phyloP scores from a whole-genome alignment of 2,888 invertebrate species.

The Laspeyria flexula region DNA sequence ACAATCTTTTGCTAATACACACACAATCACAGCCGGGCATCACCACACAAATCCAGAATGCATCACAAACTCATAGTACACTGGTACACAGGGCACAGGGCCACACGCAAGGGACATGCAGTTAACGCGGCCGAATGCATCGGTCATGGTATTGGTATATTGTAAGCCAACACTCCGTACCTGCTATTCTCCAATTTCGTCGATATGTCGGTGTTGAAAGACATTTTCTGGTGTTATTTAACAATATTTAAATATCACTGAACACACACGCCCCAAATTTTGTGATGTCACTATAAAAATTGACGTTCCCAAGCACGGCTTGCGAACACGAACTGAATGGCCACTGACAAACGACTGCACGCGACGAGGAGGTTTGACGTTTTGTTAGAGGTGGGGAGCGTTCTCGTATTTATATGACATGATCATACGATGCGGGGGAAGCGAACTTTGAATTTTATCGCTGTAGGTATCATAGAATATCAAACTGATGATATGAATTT shows the following conservation, averaged over 20 bases:
- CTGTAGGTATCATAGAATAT: slow-evolving; percentile 45
- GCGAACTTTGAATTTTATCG: slow-evolving; percentile 70
- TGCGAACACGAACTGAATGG: slow-evolving; percentile 66
- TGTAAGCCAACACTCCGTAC: slow-evolving; percentile 66
- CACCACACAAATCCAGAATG: slow-evolving; percentile 43
- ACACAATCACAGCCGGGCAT: slow-evolving; percentile 23
- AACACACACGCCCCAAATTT: slow-evolving; percentile 78
- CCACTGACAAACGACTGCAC: slow-evolving; percentile 62
- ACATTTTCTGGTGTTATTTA: slow-evolving; percentile 83
- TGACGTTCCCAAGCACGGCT: slow-evolving; percentile 68
- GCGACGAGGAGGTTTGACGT: slow-evolving; percentile 73
- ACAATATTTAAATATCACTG: slow-evolving; percentile 79
- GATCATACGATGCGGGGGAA: slow-evolving; percentile 82
- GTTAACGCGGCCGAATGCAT: slow-evolving; percentile 40
- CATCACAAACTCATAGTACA: slow-evolving; percentile 46
- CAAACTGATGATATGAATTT: slow-evolving; percentile 52
- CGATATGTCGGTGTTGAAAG: slow-evolving; percentile 83
- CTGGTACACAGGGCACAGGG: slow-evolving; percentile 45
- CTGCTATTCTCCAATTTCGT: slow-evolving; percentile 85
- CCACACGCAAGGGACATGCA: slow-evolving; percentile 52
- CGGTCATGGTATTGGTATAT: slow-evolving; percentile 39
- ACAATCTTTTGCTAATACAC: slow-evolving; percentile 22
- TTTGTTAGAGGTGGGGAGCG: slow-evolving; percentile 78
- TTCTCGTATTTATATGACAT: slow-evolving; percentile 77
- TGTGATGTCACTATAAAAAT: slow-evolving; percentile 70